Evolutionary conservation across 2,888 invertebrate species (phyloP), one percentile per base, ranked within the genome.

Genomic region (Ectobius pallidus): DNA sequence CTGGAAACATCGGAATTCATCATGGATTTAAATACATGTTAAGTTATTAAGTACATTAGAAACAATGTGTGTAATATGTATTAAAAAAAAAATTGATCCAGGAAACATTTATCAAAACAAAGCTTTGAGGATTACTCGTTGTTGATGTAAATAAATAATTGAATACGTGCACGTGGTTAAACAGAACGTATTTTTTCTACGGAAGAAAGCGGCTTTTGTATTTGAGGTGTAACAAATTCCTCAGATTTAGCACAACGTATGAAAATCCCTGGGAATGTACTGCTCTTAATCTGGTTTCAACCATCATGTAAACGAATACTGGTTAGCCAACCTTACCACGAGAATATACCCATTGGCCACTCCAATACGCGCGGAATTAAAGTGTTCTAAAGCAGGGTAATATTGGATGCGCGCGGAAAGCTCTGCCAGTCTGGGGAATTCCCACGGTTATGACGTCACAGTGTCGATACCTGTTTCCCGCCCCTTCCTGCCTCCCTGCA

Each of bases 381-480:
- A 58, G 32, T n/a, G 58, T 58, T 58, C 30, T 58, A 58, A 58
- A 58, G 30, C 58, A n/a, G 58, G 46, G n/a, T 58, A 58, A 58
- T 58, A 58, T 30, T 58, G 1, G 14, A 16, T 58, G 58, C n/a
- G 58, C 58, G n/a, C 32, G 30, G 32, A 32, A 32, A 58, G 58
- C 58, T 20, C n/a, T 30, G 58, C 7, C 58, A 58, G 58, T 30
- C 30, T 32, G 58, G n/a, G 18, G 18, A n/a, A 32, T 58, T 58
- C 58, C 32, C 58, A 58, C 58, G 58, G 30, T 14, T 25, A 25
- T 58, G 58, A 58, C 58, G 58, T 58, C 58, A 58, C n/a, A n/a
- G 22, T 58, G 58, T 58, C 58, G 58, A 58, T 58, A 58, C 58
- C 58, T 58, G 58, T 58, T 58, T n/a, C 58, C 32, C 27, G n/a